phyloP scores from a whole-genome alignment of 2,797 vertebrate species.

The Xenopus petersii region DNA sequence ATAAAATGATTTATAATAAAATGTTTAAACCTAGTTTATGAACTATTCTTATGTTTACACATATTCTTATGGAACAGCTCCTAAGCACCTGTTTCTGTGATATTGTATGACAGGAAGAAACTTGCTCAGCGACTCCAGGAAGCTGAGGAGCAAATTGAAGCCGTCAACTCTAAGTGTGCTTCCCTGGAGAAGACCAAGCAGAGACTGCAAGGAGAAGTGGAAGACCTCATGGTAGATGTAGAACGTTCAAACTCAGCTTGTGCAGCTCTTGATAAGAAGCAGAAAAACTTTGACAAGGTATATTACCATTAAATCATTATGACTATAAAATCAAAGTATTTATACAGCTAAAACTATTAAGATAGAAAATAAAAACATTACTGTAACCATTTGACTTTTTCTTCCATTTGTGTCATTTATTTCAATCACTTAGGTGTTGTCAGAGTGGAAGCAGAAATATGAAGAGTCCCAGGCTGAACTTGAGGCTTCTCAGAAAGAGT shows the following conservation, averaged over 20 bases:
- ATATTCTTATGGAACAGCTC: too few relatives aligned
- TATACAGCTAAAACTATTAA: too few relatives aligned
- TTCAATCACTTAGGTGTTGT: conserved; percentile 52
- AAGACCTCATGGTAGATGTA: conserved; percentile 69
- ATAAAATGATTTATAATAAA: too few relatives aligned
- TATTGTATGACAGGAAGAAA: conserved; percentile 53
- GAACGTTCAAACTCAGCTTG: conserved; percentile 70
- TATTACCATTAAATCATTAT: neutral
- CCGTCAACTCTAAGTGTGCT: conserved; percentile 85
- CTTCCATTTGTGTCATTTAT: too few relatives aligned
- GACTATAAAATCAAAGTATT: too few relatives aligned
- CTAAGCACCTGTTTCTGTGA: too few relatives aligned
- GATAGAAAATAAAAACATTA: too few relatives aligned
- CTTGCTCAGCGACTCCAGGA: conserved; percentile 84
- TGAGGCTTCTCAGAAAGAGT: conserved; percentile 69
- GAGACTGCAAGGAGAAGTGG: conserved; percentile 72
- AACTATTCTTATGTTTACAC: too few relatives aligned
- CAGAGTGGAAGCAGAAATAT: conserved; percentile 68
- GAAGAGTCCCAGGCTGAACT: conserved; percentile 69
- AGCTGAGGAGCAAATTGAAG: conserved; percentile 83
- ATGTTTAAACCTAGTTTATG: too few relatives aligned
- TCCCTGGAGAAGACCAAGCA: conserved; percentile 79
- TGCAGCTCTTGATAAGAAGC: conserved; percentile 72
- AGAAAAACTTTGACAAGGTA: conserved; percentile 68
- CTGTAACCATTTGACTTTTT: neutral